Base-by-base conservation (phyloP, 2,797 vertebrate species). In the Echiichthys vipera region DNA sequence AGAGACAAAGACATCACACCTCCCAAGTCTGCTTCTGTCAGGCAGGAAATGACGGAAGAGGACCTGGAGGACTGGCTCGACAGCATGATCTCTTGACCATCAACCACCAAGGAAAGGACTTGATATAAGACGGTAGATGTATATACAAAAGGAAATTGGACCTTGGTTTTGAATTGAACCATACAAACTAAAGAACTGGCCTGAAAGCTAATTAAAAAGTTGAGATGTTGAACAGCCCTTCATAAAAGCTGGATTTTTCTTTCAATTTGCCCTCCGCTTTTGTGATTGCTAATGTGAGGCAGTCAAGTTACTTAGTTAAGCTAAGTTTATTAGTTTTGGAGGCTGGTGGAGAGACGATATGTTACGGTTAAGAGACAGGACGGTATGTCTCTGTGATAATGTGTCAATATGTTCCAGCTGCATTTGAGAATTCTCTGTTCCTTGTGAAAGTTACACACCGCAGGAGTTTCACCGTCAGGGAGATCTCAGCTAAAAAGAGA, bases 21-120 rank as follows among this genome's bases (percentile, higher is more conserved):
- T 24, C 50, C 67, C 0, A 43, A 77, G 59, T 13, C 84, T 25
- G 68, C 61, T 5, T 5, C 83, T 0, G 46, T 20, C n/a, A 93
- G 62, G 58, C 83, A 89, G 88, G 88, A 92, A 49, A 54, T 95
- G 87, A 94, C 92, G 0, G 94, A 95, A 66, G 93, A 95, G 51
- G 97, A 98, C 71, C 94, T 99, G 54, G 97, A 99, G 89, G 97
- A 98, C 47, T 99, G 97, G 97, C 85, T 99, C 47, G 98, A 99
- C 93, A 98, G 95, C 87, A 98, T 99, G 96, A 99, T 99, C 78
- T 95, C 93, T 53, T 95, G 91, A 95, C 40, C 12, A 1, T 1
- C 57, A 3, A 1, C 5, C n/a, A 0, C 18, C 34, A 11, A 13
- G 10, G 11, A 56, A 14, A 39, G 40, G 55, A 73, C 49, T 22